These are phyloP conservation scores for Lithobates sylvaticus DNA, from an alignment of 2,797 vertebrate genomes.

Conservation along the genomic window DNA sequence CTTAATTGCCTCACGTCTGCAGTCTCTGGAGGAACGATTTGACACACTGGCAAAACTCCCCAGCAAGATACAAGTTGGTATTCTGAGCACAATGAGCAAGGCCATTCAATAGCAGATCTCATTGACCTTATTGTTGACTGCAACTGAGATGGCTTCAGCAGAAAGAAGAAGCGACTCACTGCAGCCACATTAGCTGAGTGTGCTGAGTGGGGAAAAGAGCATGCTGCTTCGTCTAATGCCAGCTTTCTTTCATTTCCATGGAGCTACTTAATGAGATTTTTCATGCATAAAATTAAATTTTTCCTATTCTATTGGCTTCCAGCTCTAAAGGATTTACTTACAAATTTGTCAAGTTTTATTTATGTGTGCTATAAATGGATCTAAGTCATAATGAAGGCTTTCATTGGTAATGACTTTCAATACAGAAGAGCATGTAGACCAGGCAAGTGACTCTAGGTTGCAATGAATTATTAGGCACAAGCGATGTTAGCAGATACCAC, in stretches of 20 bases:
- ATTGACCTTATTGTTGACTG: constrained; percentile 57
- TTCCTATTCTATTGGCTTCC: constrained; percentile 70
- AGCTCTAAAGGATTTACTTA: constrained; percentile 70
- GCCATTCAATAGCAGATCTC: constrained; percentile 33
- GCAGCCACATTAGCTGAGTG: constrained; percentile 17
- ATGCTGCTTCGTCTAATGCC: constrained; percentile 49
- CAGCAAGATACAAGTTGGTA: constrained; percentile 45
- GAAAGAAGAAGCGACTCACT: constrained; percentile 16
- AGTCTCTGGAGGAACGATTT: constrained; percentile 43
- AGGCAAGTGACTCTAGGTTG: constrained; percentile 43
- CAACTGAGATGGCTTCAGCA: constrained; percentile 9
- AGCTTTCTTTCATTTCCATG: constrained; percentile 69
- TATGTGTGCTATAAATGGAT: constrained; percentile 68
- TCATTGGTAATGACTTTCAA: constrained; percentile 68
- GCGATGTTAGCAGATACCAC: constrained; percentile 40
- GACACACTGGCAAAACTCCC: not conserved
- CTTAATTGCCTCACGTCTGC: constrained; percentile 56
- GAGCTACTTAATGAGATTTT: constrained; percentile 75
- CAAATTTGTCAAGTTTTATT: constrained; percentile 74
- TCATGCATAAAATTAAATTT: constrained; percentile 79
- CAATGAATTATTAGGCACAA: constrained; percentile 56
- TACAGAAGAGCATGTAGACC: constrained; percentile 64
- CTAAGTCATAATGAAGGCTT: constrained; percentile 67
- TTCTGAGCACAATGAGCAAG: constrained; percentile 58
- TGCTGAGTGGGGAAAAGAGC: constrained; percentile 23